Evolutionary conservation across 37 sponge, comb jelly and placozoan genomes (phyloP).

Genomic region (Oopsacas minuta): DNA sequence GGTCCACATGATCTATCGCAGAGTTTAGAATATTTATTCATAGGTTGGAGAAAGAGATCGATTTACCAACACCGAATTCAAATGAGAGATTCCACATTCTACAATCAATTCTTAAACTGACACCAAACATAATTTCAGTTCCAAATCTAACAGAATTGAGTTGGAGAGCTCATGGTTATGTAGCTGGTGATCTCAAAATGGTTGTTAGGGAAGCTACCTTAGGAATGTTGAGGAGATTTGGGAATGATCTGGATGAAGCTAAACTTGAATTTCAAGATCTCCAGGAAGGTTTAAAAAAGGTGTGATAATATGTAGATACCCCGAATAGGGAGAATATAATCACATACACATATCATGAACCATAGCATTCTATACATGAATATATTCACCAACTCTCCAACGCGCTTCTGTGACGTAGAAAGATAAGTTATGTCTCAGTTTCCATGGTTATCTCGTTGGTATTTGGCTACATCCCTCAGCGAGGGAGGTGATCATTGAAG

Average conservation of each 20-base stretch:
- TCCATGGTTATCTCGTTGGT: no score
- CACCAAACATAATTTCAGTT: neutral
- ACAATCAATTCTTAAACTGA: neutral
- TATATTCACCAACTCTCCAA: no score
- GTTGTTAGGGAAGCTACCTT: conserved; percentile 55
- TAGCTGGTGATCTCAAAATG: conserved; percentile 68
- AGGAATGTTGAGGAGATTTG: neutral
- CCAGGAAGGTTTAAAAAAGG: neutral
- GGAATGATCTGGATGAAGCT: neutral
- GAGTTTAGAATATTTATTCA: no score
- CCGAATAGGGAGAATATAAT: no score
- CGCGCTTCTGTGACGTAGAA: no score
- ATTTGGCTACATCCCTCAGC: no score
- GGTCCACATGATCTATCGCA: no score
- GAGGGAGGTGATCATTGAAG: no score
- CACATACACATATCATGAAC: no score
- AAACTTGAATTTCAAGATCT: neutral
- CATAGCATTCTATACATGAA: no score
- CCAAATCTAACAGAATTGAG: neutral
- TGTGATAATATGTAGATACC: no score
- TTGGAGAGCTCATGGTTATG: conserved; percentile 67
- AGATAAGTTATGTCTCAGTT: no score
- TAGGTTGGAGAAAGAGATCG: conserved; percentile 2
- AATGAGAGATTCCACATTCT: neutral
- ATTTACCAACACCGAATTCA: neutral